A percentile compares a stretch with the other conserved stretches of the same genome.
Evolutionary conservation across 92 coral and sea anemone genomes (phyloP).

Genomic region (Zoanthus sociatus): DNA sequence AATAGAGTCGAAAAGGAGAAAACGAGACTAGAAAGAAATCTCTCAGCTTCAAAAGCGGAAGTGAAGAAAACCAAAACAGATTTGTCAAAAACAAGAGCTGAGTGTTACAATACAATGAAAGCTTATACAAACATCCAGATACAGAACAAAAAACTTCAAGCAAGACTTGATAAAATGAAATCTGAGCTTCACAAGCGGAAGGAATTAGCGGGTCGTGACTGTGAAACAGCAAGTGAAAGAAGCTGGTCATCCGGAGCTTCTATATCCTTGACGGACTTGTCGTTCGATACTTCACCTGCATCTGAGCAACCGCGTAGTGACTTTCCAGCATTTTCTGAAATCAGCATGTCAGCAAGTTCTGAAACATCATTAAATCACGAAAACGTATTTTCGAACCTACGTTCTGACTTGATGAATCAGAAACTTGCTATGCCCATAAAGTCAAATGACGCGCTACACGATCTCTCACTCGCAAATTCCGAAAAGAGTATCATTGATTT

Average conservation of each 20-base stretch:
- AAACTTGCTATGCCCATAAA: neutral
- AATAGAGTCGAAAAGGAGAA: slow-evolving; percentile 78
- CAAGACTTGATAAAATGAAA: slow-evolving; percentile 74
- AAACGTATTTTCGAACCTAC: slow-evolving; percentile 15
- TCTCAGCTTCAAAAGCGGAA: slow-evolving; percentile 77
- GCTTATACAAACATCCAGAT: slow-evolving; percentile 77
- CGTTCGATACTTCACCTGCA: slow-evolving; percentile 31
- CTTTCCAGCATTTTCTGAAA: slow-evolving; percentile 11
- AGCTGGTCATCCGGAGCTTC: slow-evolving; percentile 40
- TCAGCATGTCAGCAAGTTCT: slow-evolving; percentile 34
- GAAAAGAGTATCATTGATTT: slow-evolving; percentile 8
- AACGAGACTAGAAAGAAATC: slow-evolving; percentile 76
- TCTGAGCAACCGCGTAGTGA: slow-evolving; percentile 33
- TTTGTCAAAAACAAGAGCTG: slow-evolving; percentile 70
- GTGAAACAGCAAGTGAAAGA: slow-evolving; percentile 33
- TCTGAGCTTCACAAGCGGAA: slow-evolving; percentile 23
- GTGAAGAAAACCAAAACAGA: slow-evolving; percentile 82
- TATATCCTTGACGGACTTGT: slow-evolving; percentile 24
- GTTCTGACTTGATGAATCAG: slow-evolving; percentile 10
- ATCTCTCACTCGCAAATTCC: neutral
- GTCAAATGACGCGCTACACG: neutral
- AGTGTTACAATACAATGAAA: slow-evolving; percentile 84
- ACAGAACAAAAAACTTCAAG: slow-evolving; percentile 78
- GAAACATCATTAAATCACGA: slow-evolving; percentile 23
- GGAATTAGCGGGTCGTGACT: neutral